Base-by-base conservation (phyloP, 2,113 vertebrate genomes). In the Prolemur simus region DNA sequence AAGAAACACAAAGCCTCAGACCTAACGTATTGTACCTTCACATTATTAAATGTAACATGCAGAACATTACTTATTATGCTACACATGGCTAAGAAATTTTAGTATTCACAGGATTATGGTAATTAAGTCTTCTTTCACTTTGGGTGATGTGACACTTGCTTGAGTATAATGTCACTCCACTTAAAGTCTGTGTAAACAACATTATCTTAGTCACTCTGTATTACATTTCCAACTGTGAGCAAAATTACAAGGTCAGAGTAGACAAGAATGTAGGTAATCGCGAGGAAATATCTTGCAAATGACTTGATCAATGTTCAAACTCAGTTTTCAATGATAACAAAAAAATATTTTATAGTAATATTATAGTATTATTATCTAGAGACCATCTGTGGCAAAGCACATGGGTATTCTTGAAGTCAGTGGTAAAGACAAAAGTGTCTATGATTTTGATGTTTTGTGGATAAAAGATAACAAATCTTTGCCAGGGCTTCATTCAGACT, bases 101-200 rank as follows among this genome's bases (percentile, higher is more conserved):
- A 99, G 98, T 98, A 98, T 98, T 99, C 98, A 98, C 97, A 92
- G 98, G 98, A 98, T 98, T 99, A 99, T 99, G 98, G 98, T 99
- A 99, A 99, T 99, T 98, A 99, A 98, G 98, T 98, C 98, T 98
- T 98, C 98, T 97, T 99, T 99, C 98, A 98, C 98, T 98, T 98
- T 98, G 98, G 98, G 97, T 99, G 98, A 98, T 98, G 98, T 98
- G 98, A 99, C 98, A 99, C 98, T 98, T 98, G 98, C 98, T 98
- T 98, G 98, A 99, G 98, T 99, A 98, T 99, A 99, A 99, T 99
- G 99, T 99, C 98, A 99, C 98, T 99, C 98, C 98, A 99, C 98
- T 99, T 99, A 99, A 99, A 99, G 98, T 98, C 98, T 99, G 98
- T 99, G 99, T 99, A 99, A 99, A 99, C 98, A 99, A 98, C 98